These are phyloP conservation scores for Fistularia commersonii DNA, from an alignment of 2,797 vertebrate species.

Conservation along the genomic window DNA sequence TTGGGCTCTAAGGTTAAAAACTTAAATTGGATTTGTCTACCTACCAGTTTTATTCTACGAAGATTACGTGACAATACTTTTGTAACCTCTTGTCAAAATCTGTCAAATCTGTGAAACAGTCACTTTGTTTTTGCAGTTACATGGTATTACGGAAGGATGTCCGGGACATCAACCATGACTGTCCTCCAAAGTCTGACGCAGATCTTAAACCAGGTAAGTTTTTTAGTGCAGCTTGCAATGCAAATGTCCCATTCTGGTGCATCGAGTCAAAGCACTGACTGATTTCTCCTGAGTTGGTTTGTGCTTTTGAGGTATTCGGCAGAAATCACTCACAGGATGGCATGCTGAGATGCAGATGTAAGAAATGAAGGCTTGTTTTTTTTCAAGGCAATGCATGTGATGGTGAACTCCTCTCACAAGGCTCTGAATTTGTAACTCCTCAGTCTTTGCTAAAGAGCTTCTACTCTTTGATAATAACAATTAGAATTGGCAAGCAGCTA, in stretches of 20 bases:
- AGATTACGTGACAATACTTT: not conserved
- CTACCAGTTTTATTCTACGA: not conserved
- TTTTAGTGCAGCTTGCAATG: not conserved
- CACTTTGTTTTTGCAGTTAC: constrained; percentile 61
- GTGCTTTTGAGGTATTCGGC: constrained; percentile 5
- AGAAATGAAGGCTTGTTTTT: constrained; percentile 45
- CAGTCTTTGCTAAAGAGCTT: constrained; percentile 39
- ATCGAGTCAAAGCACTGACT: too few relatives aligned
- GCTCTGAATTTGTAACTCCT: constrained; percentile 35
- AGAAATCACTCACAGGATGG: constrained; percentile 14
- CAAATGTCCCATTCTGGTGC: constrained; percentile 8
- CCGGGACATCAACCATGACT: constrained; percentile 65
- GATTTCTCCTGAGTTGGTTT: not conserved
- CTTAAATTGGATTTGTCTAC: not conserved
- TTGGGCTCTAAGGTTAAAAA: constrained; percentile 1
- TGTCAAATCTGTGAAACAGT: not conserved
- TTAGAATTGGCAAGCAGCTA: constrained; percentile 26
- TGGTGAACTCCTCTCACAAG: constrained; percentile 42
- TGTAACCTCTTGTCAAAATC: not conserved
- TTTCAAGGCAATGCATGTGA: constrained; percentile 27
- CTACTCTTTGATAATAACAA: constrained; percentile 45
- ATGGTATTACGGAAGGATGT: constrained; percentile 77
- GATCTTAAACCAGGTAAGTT: constrained; percentile 75
- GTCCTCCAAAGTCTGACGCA: constrained; percentile 71
- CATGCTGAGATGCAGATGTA: constrained; percentile 15